These are phyloP conservation scores for Macroramphosus scolopax DNA, from an alignment of 2,797 vertebrate species.

Conservation along the genomic window DNA sequence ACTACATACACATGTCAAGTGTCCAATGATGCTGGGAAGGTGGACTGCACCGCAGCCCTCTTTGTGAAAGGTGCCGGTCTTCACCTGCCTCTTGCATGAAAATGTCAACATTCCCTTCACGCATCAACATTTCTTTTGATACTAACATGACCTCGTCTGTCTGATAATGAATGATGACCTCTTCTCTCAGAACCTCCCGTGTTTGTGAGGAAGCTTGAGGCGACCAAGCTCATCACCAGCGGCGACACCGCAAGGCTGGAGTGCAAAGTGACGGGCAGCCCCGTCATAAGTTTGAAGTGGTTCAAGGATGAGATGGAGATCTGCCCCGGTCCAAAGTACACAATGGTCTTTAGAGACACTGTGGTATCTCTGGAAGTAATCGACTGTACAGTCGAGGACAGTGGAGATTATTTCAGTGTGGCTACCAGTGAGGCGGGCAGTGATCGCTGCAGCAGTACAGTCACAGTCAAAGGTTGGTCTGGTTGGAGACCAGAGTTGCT, in stretches of 20 bases:
- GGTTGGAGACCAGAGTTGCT: background rate
- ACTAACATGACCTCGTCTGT: conserved; percentile 48
- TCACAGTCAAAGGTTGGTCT: conserved; percentile 95
- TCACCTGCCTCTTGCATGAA: conserved; percentile 25
- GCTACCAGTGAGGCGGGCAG: conserved; percentile 92
- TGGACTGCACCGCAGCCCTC: conserved; percentile 84
- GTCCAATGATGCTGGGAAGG: conserved; percentile 89
- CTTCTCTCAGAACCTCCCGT: conserved; percentile 83
- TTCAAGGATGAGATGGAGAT: conserved; percentile 91
- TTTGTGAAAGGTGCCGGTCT: conserved; percentile 94
- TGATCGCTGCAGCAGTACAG: conserved; percentile 86
- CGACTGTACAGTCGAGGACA: conserved; percentile 80
- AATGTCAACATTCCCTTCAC: background rate
- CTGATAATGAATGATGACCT: conserved; percentile 53
- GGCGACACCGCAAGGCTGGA: conserved; percentile 80
- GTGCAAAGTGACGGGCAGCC: conserved; percentile 90
- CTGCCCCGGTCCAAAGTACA: conserved; percentile 80
- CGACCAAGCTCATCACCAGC: conserved; percentile 83
- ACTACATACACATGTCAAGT: conserved; percentile 92
- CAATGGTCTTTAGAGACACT: conserved; percentile 76
- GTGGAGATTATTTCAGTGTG: conserved; percentile 90
- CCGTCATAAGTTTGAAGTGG: conserved; percentile 90
- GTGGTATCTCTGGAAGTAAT: conserved; percentile 80
- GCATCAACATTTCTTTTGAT: conserved; percentile 16
- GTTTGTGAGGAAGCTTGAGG: conserved; percentile 89